A percentile compares a stretch with the other conserved stretches of the same genome.
Evolutionary conservation across 64 coral and sea anemone species (phyloP).

Genomic region (Acropora tenuis): DNA sequence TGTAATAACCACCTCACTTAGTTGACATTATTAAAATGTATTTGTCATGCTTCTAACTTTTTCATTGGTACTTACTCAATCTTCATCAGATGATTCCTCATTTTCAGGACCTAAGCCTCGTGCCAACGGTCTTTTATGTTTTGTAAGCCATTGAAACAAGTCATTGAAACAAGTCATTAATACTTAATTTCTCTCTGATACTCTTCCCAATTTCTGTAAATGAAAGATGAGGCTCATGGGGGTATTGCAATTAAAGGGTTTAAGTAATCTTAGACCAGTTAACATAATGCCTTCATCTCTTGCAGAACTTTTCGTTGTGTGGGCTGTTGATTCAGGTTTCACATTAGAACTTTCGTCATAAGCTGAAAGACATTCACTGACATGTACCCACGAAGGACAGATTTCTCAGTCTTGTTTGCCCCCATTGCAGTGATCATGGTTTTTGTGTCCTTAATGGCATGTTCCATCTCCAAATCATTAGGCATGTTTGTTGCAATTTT

Average conservation of each 20-base stretch:
- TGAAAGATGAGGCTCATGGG: neutral
- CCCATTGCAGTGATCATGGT: neutral
- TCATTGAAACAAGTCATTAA: neutral
- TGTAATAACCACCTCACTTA: too few relatives aligned
- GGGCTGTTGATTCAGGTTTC: neutral
- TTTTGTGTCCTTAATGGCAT: neutral
- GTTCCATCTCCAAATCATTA: slow-evolving; percentile 1
- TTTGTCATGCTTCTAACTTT: too few relatives aligned
- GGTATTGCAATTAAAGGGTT: neutral
- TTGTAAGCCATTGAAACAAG: neutral
- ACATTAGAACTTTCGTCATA: slow-evolving; percentile 11
- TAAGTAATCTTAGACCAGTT: neutral
- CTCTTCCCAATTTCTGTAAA: neutral
- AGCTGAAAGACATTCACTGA: neutral
- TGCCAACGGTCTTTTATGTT: neutral
- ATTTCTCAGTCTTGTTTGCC: neutral
- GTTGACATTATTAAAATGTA: too few relatives aligned
- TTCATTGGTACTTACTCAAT: neutral
- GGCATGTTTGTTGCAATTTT: slow-evolving; percentile 3
- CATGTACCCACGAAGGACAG: neutral
- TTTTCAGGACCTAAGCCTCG: slow-evolving; percentile 4
- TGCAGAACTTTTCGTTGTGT: neutral
- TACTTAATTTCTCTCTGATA: neutral
- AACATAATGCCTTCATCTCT: neutral
- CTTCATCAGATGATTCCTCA: neutral